Evolutionary conservation across 1,140 invertebrate genomes (phyloP).

Genomic region (Hypsibius dujardini): DNA sequence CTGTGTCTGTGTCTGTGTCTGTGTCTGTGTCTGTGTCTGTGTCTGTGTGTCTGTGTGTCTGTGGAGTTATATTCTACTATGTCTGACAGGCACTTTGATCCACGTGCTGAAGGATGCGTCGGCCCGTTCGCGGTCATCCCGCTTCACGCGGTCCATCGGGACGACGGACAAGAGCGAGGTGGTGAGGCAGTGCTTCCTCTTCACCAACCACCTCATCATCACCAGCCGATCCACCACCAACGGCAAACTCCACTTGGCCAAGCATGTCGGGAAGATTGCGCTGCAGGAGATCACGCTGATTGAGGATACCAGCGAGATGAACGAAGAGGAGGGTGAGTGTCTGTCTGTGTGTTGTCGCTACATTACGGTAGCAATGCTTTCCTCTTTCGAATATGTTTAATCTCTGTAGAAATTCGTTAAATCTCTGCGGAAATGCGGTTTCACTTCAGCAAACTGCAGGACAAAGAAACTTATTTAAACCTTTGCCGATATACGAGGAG

Average conservation of each 20-base stretch:
- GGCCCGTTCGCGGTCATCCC: slow-evolving; percentile 39
- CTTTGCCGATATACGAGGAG: too few species aligned
- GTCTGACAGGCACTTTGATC: slow-evolving; percentile 44
- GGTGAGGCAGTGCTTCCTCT: slow-evolving; percentile 62
- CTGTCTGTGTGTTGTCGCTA: too few species aligned
- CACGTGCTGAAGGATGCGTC: slow-evolving; percentile 48
- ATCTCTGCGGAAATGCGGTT: too few species aligned
- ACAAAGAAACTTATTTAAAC: too few species aligned
- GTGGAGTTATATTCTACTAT: slow-evolving; percentile 23
- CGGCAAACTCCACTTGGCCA: slow-evolving; percentile 63
- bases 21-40: too few species aligned
- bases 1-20: background rate
- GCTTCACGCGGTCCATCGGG: slow-evolving; percentile 34
- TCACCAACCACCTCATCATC: slow-evolving; percentile 67
- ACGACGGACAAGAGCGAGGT: slow-evolving; percentile 50
- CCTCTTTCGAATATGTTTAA: too few species aligned
- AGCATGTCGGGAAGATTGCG: slow-evolving; percentile 57
- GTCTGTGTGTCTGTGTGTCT: slow-evolving; percentile 25
- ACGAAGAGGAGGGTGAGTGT: slow-evolving; percentile 35
- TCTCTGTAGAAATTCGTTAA: too few species aligned
- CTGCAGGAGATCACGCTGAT: slow-evolving; percentile 64
- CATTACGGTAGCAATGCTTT: too few species aligned
- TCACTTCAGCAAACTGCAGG: too few species aligned
- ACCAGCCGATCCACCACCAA: slow-evolving; percentile 58
- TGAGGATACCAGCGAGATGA: slow-evolving; percentile 44